These are phyloP conservation scores for Arctia plantaginis DNA, from an alignment of 2,888 invertebrate species.

Conservation along the genomic window DNA sequence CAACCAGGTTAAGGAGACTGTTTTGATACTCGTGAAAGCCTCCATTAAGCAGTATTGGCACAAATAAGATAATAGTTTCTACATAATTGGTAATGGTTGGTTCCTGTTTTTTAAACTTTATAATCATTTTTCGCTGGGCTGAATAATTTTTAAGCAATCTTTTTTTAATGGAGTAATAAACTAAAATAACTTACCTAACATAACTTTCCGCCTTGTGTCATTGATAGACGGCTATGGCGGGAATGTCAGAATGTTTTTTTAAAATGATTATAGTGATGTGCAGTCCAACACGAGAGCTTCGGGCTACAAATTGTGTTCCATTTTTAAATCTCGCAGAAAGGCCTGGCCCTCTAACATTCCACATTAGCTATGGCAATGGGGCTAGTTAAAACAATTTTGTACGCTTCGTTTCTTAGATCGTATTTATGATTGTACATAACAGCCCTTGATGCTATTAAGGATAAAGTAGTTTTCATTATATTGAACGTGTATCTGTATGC, in stretches of 20 bases:
- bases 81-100: background rate
- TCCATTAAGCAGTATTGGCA: background rate
- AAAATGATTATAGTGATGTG: background rate
- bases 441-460: slow-evolving; percentile 1
- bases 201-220: background rate
- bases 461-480: slow-evolving; percentile 1
- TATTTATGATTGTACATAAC: slow-evolving; percentile 13
- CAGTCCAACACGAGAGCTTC: slow-evolving; percentile 2
- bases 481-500: background rate
- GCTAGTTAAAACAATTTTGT: slow-evolving; percentile 36
- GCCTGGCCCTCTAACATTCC: slow-evolving; percentile 30
- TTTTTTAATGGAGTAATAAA: background rate
- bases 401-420: slow-evolving; percentile 32
- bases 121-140: background rate
- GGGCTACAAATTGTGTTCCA: slow-evolving; percentile 18
- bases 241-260: background rate
- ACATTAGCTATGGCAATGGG: slow-evolving; percentile 33
- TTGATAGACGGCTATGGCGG: background rate
- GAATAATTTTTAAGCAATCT: too few species aligned
- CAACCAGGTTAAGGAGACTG: slow-evolving; percentile 6
- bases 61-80: background rate
- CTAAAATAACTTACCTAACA: background rate
- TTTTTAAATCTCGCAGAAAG: slow-evolving; percentile 11
- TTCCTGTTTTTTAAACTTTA: background rate
- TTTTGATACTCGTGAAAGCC: background rate